phyloP scores from a whole-genome alignment of 2,113 vertebrate genomes.

The Struthio camelus region DNA sequence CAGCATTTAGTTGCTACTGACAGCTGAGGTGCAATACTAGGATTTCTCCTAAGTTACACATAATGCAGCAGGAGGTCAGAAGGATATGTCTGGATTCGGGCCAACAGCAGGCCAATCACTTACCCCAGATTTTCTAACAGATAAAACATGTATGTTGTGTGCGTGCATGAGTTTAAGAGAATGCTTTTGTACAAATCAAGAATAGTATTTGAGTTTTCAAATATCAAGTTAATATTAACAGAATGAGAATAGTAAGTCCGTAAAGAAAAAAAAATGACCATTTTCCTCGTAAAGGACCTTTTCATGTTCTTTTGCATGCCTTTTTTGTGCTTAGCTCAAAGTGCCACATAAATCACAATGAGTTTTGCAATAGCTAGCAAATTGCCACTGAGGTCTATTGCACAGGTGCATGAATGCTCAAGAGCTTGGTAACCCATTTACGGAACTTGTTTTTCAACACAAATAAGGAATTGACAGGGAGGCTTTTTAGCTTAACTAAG shows the following conservation, averaged over 20 bases:
- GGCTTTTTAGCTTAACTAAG: not conserved
- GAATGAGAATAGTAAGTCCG: not conserved
- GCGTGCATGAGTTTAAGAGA: not conserved
- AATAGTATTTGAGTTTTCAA: not conserved
- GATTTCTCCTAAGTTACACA: not conserved
- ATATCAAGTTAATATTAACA: not conserved
- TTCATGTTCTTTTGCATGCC: not conserved
- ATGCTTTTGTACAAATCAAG: fast-evolving
- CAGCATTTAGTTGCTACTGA: not conserved
- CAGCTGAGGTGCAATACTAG: not conserved
- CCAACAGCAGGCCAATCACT: not conserved
- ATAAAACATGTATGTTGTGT: fast-evolving
- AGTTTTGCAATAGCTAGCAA: not conserved
- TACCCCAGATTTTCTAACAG: not conserved
- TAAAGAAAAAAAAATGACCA: not conserved
- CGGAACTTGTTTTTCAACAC: not conserved
- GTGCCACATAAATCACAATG: not conserved
- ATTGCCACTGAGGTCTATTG: not conserved
- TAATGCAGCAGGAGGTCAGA: not conserved
- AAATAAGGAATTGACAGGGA: not conserved
- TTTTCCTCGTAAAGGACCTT: not conserved
- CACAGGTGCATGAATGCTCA: not conserved
- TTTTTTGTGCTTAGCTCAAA: not conserved
- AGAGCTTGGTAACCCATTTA: not conserved
- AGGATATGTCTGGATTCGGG: not conserved